Percentiles rank a stretch among this genome's conserved stretches.
These are phyloP conservation scores for Scaptodrosophila latifasciaeformis DNA, from an alignment of 2,888 invertebrate species.

Conservation along the genomic window DNA sequence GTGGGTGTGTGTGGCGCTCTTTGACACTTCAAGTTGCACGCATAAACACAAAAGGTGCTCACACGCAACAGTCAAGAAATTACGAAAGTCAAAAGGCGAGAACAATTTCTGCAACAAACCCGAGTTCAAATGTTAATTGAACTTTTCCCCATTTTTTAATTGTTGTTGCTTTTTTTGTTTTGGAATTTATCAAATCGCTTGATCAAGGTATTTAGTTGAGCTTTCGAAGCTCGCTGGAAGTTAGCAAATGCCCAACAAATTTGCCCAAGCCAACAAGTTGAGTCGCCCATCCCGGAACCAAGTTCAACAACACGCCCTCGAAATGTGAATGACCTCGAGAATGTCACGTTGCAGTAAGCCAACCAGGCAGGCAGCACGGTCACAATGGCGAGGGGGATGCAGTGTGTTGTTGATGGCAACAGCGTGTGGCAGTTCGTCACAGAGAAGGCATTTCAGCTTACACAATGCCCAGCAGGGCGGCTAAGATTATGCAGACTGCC, in stretches of 20 bases:
- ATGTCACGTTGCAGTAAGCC: slow-evolving; percentile 64
- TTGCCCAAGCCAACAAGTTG: too few relatives aligned
- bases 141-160: too few relatives aligned
- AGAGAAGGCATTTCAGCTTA: too few relatives aligned
- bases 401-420: neutral
- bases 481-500: slow-evolving; percentile 48
- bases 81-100: neutral
- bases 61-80: neutral
- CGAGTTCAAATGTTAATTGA: slow-evolving; percentile 64
- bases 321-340: slow-evolving; percentile 73
- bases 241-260: too few relatives aligned
- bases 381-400: neutral
- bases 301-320: slow-evolving; percentile 74
- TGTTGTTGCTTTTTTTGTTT: too few relatives aligned
- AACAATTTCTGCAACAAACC: neutral
- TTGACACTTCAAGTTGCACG: slow-evolving; percentile 55
- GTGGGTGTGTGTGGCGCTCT: neutral
- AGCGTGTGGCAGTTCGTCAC: slow-evolving; percentile 41
- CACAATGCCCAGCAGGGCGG: slow-evolving; percentile 26
- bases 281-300: too few relatives aligned
- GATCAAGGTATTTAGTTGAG: too few relatives aligned
- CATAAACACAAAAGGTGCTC: slow-evolving; percentile 25
- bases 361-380: neutral
- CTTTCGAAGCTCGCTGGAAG: too few relatives aligned
- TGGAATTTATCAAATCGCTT: too few relatives aligned